These are phyloP conservation scores for Myotis brandtii DNA, from an alignment of 2,113 vertebrate species.

Conservation along the genomic window DNA sequence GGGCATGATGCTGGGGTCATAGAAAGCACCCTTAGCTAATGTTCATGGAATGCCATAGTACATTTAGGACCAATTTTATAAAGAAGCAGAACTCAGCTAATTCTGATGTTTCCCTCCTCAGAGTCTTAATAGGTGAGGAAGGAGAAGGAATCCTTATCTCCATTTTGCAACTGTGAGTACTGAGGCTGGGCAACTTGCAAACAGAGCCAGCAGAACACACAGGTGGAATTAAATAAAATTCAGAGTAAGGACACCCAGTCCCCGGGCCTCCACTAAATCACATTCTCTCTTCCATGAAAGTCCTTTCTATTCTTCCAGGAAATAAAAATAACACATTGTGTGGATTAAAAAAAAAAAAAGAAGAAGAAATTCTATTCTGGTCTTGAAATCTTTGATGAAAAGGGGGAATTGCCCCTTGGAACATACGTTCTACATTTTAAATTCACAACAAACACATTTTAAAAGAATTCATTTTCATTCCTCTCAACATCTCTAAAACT, in stretches of 20 bases:
- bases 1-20: background rate
- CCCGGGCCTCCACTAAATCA: background rate
- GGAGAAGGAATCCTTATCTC: background rate
- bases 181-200: background rate
- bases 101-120: background rate
- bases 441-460: background rate
- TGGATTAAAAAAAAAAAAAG: background rate
- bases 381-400: conserved; percentile 6
- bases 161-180: background rate
- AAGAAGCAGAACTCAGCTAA: background rate
- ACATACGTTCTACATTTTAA: background rate
- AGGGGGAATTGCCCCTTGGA: background rate
- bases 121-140: background rate
- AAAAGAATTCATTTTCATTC: background rate
- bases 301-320: background rate
- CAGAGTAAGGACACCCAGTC: background rate
- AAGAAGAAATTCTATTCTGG: background rate
- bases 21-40: background rate
- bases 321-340: background rate
- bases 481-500: background rate
- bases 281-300: background rate
- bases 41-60: background rate
- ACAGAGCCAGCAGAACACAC: background rate
- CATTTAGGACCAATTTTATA: background rate
- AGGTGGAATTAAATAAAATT: background rate